phyloP scores from a whole-genome alignment of 2,113 vertebrate species.

The Pao palembangensis region DNA sequence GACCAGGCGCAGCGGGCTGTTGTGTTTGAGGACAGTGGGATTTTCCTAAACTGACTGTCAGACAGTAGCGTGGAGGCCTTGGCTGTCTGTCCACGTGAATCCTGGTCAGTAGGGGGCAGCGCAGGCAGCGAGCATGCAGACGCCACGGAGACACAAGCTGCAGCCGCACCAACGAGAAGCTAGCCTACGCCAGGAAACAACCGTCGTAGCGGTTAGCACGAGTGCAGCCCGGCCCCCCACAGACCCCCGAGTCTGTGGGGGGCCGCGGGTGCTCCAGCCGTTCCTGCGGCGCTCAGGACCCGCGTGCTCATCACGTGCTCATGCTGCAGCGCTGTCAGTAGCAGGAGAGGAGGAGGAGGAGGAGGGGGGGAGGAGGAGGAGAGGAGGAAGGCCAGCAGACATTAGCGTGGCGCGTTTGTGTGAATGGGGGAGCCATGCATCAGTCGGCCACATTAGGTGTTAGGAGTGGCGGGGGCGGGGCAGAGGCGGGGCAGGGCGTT shows the following conservation, averaged over 20 bases:
- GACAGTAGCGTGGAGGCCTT: no score
- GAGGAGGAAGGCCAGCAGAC: conserved; percentile 49
- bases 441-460: conserved; percentile 48
- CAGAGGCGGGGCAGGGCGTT: conserved; percentile 62
- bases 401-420: conserved; percentile 89
- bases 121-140: conserved; percentile 26
- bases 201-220: no score
- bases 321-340: conserved; percentile 25
- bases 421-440: conserved; percentile 77
- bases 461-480: conserved; percentile 7
- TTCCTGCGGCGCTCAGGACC: no score
- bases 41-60: no score
- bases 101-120: conserved; percentile 24
- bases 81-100: no score
- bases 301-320: no score
- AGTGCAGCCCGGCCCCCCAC: no score
- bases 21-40: no score
- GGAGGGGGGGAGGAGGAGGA: conserved; percentile 21
- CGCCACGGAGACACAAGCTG: conserved; percentile 20
- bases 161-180: background rate
- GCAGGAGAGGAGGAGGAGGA: no score
- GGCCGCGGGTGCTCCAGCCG: no score
- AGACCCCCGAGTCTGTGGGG: no score
- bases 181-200: background rate
- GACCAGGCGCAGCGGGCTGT: conserved; percentile 3